These are phyloP conservation scores for Gobio gobio DNA, from an alignment of 2,113 vertebrate genomes.

Conservation along the genomic window DNA sequence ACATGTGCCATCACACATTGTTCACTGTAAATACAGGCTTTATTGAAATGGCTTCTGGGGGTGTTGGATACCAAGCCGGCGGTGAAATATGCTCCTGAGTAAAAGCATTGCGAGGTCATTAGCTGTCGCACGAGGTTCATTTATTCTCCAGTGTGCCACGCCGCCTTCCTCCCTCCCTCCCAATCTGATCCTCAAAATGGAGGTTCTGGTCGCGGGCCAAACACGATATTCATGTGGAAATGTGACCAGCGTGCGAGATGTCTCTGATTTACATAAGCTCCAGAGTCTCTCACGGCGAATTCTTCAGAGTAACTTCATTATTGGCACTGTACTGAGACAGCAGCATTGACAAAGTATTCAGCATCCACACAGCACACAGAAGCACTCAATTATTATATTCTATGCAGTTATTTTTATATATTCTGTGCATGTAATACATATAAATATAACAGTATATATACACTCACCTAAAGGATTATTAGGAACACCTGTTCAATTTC, in stretches of 20 bases:
- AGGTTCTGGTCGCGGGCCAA: conserved; percentile 58
- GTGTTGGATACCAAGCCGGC: conserved; percentile 44
- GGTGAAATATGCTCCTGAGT: conserved; percentile 58
- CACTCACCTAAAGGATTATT: too few species aligned
- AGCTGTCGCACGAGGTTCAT: conserved; percentile 51
- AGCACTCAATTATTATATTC: neutral
- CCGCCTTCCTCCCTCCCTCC: conserved; percentile 26
- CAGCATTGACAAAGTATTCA: neutral
- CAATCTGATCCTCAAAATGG: conserved; percentile 58
- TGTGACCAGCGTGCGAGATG: conserved; percentile 29
- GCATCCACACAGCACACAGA: neutral
- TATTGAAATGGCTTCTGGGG: conserved; percentile 52
- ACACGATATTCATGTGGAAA: conserved; percentile 46
- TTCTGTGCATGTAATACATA: too few species aligned
- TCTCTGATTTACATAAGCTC: conserved; percentile 23
- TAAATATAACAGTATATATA: too few species aligned
- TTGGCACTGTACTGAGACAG: conserved; percentile 7
- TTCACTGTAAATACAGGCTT: conserved; percentile 53
- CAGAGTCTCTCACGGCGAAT: neutral
- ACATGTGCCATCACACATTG: conserved; percentile 43
- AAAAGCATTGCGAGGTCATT: conserved; percentile 63
- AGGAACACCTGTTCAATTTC: too few species aligned
- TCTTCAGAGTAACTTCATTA: conserved; percentile 13
- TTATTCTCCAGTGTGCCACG: conserved; percentile 49
- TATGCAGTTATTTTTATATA: too few species aligned